Evolutionary conservation across 2,888 invertebrate species (phyloP).

Genomic region (Salticus scenicus): DNA sequence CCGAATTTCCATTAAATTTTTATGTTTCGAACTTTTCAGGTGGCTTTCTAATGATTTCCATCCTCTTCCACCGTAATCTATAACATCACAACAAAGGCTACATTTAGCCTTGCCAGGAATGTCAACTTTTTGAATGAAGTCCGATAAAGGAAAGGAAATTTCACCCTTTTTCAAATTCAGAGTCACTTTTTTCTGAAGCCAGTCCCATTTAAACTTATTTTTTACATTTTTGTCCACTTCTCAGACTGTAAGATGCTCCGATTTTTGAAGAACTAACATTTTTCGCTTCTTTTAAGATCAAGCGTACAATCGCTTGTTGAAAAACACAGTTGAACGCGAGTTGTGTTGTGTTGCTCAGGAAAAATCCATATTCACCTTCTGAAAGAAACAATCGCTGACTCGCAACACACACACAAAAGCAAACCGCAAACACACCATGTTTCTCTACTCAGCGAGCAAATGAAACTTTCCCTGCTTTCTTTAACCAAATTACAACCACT

Average conservation of each 20-base stretch:
- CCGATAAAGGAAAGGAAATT: background rate
- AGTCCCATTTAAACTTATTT: background rate
- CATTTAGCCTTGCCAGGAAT: background rate
- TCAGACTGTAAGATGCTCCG: background rate
- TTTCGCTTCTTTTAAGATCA: too few species aligned
- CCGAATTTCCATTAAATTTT: background rate
- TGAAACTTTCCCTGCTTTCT: too few species aligned
- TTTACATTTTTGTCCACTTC: background rate
- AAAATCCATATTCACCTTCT: too few species aligned
- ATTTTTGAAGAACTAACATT: background rate
- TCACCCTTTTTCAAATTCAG: background rate
- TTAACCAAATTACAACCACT: too few species aligned
- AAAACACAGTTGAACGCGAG: too few species aligned
- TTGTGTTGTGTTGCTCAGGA: too few species aligned
- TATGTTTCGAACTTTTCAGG: background rate
- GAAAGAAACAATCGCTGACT: too few species aligned
- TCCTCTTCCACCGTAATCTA: slow-evolving; percentile 6
- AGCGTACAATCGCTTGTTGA: too few species aligned
- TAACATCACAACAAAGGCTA: background rate
- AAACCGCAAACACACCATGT: too few species aligned
- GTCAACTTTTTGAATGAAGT: background rate
- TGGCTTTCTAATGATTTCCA: background rate
- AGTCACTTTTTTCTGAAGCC: background rate
- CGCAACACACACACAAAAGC: too few species aligned
- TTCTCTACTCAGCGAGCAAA: too few species aligned